Percentiles rank a stretch among this genome's conserved stretches.
Conservation (phyloP, 2,797 vertebrate species). For the Molothrus aeneus region DNA sequence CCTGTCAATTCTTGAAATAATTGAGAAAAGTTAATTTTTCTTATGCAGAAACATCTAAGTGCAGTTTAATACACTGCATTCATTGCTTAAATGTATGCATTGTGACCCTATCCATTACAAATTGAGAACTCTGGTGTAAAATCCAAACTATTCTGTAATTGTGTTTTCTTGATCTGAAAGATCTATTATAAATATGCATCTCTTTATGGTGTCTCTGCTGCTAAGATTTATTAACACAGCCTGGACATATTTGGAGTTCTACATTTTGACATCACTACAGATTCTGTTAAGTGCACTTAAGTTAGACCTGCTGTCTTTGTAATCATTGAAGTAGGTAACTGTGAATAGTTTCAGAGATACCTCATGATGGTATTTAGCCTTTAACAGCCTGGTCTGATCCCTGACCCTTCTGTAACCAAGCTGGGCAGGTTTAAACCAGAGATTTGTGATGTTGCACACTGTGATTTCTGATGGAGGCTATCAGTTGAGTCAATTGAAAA, state of each 20-base stretch:
- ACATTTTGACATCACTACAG: neutral
- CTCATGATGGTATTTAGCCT: neutral
- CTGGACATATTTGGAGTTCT: neutral
- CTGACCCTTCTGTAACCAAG: neutral
- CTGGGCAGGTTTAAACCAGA: neutral
- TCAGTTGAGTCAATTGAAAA: neutral
- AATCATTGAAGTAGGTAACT: neutral
- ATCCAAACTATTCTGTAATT: neutral
- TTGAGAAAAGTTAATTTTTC: neutral
- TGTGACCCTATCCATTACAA: neutral
- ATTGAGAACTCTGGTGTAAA: neutral
- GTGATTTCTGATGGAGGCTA: neutral
- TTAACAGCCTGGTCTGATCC: neutral
- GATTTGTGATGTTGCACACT: neutral
- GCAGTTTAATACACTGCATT: neutral
- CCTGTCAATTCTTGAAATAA: neutral
- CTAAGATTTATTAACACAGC: neutral
- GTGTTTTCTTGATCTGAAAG: neutral
- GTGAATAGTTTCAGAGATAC: neutral
- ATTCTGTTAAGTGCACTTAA: neutral
- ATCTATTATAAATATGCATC: neutral
- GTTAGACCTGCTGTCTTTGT: neutral
- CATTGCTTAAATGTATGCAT: neutral
- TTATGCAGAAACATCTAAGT: neutral
- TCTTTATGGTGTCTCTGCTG: neutral